These are phyloP conservation scores for Drosophila buzzatii DNA, from an alignment of 2,888 invertebrate genomes.

Conservation along the genomic window DNA sequence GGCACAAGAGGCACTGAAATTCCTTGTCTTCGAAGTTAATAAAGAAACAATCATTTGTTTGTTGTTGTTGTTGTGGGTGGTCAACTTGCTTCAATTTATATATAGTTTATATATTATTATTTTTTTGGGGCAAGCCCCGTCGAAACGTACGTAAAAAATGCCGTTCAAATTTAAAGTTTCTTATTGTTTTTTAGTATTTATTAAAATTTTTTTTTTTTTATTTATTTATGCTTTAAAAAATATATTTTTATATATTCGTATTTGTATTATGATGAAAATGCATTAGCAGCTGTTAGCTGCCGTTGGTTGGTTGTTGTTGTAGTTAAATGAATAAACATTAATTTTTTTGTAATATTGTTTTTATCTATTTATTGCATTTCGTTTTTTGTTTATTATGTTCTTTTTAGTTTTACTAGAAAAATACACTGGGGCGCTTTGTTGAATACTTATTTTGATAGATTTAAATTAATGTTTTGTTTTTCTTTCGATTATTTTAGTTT, in stretches of 20 bases:
- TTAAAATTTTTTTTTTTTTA: not conserved
- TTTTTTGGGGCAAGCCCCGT: constrained; percentile 40
- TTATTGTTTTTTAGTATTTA: constrained; percentile 22
- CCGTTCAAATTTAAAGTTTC: constrained; percentile 63
- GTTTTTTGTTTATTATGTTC: constrained; percentile 43
- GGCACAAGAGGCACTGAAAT: constrained; percentile 82
- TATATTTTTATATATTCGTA: constrained; percentile 49
- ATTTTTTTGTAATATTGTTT: constrained; percentile 15
- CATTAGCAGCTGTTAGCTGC: constrained; percentile 69
- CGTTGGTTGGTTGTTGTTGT: constrained; percentile 55
- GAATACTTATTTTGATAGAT: constrained; percentile 52
- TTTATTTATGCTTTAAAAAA: constrained; percentile 49
- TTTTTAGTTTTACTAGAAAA: constrained; percentile 77
- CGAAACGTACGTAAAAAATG: constrained; percentile 70
- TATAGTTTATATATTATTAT: constrained; percentile 8
- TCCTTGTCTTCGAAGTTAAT: constrained; percentile 81
- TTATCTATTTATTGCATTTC: constrained; percentile 64
- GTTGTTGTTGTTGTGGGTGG: constrained; percentile 29
- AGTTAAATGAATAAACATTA: constrained; percentile 46
- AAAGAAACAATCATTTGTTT: constrained; percentile 62
- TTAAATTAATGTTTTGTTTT: constrained; percentile 15
- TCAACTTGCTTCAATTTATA: constrained; percentile 42
- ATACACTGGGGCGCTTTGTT: constrained; percentile 77
- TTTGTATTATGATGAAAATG: constrained; percentile 65
- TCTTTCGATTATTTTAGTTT: constrained; percentile 43